These are phyloP conservation scores for Heteromurus nitidus DNA, from an alignment of 2,888 invertebrate genomes.

Conservation along the genomic window DNA sequence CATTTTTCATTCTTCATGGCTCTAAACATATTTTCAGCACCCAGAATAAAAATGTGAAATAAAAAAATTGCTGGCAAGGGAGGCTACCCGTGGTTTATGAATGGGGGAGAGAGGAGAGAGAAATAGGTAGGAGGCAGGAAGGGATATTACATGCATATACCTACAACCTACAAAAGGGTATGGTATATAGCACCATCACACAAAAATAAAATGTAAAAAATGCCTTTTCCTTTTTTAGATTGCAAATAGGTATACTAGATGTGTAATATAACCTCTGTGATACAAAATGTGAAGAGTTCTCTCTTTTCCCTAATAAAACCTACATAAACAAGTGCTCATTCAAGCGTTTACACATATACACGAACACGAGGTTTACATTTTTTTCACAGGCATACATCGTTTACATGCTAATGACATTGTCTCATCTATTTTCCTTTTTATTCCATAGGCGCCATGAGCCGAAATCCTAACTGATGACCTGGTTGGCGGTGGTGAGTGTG, in stretches of 20 bases:
- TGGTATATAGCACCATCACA: no score
- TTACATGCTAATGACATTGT: slow-evolving; percentile 23
- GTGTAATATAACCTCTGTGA: no score
- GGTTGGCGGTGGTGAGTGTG: not conserved
- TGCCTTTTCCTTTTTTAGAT: no score
- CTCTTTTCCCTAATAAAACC: no score
- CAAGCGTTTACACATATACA: not conserved
- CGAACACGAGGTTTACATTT: not conserved
- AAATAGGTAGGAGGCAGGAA: not conserved
- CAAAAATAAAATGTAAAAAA: no score
- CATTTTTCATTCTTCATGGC: not conserved
- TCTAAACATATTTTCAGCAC: slow-evolving; percentile 17
- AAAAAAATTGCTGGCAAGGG: slow-evolving; percentile 14
- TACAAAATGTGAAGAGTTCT: no score
- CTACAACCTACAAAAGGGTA: no score
- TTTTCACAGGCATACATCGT: slow-evolving; percentile 17
- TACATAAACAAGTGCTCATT: slow-evolving; percentile 11
- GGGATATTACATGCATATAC: not conserved
- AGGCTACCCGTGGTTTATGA: slow-evolving; percentile 15
- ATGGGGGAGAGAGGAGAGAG: not conserved
- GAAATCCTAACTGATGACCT: slow-evolving; percentile 8
- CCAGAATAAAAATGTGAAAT: slow-evolving; percentile 15
- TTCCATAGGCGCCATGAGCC: slow-evolving; percentile 5
- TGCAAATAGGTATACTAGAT: no score
- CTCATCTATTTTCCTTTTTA: not conserved